A percentile compares a stretch with the other conserved stretches of the same genome.
phyloP scores from a whole-genome alignment of 2,888 invertebrate genomes.

The Lepidocyrtoides sp. region DNA sequence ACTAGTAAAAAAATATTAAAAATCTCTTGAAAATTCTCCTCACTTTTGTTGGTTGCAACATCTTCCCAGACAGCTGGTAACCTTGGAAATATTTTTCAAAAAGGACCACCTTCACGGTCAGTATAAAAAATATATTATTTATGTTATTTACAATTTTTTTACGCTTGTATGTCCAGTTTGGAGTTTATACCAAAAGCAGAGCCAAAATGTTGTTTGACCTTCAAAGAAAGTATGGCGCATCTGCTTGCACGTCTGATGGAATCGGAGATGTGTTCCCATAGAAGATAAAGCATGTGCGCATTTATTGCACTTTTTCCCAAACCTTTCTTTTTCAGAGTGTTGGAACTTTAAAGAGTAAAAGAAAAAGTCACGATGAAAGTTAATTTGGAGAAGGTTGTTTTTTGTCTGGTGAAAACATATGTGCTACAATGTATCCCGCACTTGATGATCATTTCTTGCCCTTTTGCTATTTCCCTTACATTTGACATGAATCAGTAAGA shows the following conservation, averaged over 20 bases:
- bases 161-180: too few species aligned
- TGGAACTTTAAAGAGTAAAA: not conserved
- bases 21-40: not conserved
- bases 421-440: too few species aligned
- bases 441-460: too few species aligned
- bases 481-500: not conserved
- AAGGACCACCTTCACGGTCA: conserved; percentile 25
- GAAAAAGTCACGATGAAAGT: not conserved
- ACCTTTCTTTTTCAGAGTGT: not conserved
- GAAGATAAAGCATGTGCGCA: too few species aligned
- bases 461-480: too few species aligned
- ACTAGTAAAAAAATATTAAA: not conserved
- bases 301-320: not conserved
- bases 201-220: too few species aligned
- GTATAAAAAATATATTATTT: not conserved
- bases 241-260: too few species aligned
- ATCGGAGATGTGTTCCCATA: too few species aligned
- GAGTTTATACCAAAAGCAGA: too few species aligned
- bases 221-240: too few species aligned
- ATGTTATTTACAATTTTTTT: too few species aligned
- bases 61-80: not conserved
- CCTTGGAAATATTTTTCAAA: not conserved
- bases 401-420: not conserved
- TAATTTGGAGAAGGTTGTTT: not conserved
- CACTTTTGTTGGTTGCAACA: not conserved